Conservation (phyloP, 2,113 vertebrate genomes). For the Acanthisitta chloris region DNA sequence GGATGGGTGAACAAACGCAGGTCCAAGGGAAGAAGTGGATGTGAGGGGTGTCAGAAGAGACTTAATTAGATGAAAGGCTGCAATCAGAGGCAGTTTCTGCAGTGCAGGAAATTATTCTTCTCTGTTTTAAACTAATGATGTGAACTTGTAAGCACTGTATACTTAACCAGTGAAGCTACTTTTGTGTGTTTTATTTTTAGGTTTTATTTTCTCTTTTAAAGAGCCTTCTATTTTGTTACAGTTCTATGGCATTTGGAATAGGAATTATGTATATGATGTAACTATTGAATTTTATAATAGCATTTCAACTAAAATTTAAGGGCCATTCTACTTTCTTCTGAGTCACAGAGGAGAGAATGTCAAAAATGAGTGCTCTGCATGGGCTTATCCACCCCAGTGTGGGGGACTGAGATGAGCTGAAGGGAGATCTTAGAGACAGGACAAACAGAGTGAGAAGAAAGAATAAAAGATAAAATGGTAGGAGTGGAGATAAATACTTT, state of each 20-base stretch:
- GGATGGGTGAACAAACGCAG: neutral
- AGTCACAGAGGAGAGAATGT: neutral
- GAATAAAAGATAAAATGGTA: neutral
- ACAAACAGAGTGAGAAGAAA: neutral
- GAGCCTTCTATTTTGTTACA: neutral
- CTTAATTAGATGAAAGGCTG: neutral
- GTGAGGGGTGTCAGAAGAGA: neutral
- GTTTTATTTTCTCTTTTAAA: neutral
- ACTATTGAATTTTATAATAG: neutral
- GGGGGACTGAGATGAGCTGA: neutral
- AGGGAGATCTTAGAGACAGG: neutral
- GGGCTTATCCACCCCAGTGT: rapidly evolving
- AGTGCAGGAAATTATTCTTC: neutral
- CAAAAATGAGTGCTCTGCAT: neutral
- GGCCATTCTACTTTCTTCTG: neutral
- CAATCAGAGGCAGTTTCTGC: neutral
- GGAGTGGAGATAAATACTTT: neutral
- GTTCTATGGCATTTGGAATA: neutral
- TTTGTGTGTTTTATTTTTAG: neutral
- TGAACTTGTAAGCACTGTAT: neutral
- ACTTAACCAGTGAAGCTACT: neutral
- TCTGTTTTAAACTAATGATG: neutral
- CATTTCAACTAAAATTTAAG: neutral
- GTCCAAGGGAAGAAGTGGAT: neutral
- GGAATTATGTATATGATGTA: neutral